A percentile compares a stretch with the other conserved stretches of the same genome.
phyloP scores from a whole-genome alignment of 2,888 invertebrate species.

The Lochmaea capreae region DNA sequence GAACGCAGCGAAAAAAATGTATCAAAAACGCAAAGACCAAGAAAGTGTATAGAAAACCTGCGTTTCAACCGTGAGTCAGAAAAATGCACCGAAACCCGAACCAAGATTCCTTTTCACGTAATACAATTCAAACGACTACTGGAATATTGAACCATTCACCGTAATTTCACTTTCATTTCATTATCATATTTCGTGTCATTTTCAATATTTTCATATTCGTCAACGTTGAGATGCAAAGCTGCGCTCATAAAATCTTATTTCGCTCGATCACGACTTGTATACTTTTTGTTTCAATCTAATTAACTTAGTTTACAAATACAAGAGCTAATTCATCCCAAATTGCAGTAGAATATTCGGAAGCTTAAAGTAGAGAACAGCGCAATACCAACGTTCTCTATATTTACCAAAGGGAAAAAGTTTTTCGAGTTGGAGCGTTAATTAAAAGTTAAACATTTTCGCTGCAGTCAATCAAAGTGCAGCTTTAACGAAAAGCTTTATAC shows the following conservation, averaged over 20 bases:
- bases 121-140: too few relatives aligned
- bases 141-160: too few relatives aligned
- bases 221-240: not conserved
- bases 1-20: too few relatives aligned
- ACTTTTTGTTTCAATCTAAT: slow-evolving; percentile 27
- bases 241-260: slow-evolving; percentile 1
- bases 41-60: too few relatives aligned
- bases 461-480: slow-evolving; percentile 33
- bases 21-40: too few relatives aligned
- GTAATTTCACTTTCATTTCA: too few relatives aligned
- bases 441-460: slow-evolving; percentile 36
- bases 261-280: slow-evolving; percentile 2
- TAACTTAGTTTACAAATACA: slow-evolving; percentile 23
- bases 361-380: slow-evolving; percentile 15
- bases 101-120: too few relatives aligned
- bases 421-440: slow-evolving; percentile 30
- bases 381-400: slow-evolving; percentile 14
- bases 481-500: slow-evolving; percentile 25
- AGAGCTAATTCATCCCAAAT: slow-evolving; percentile 25
- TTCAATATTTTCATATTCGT: not conserved
- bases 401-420: slow-evolving; percentile 26
- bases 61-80: too few relatives aligned
- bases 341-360: slow-evolving; percentile 16
- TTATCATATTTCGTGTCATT: not conserved
- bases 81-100: too few relatives aligned